Evolutionary conservation across 37 sponge, comb jelly and placozoan species (phyloP).

Genomic region (Halichondria panicea): DNA sequence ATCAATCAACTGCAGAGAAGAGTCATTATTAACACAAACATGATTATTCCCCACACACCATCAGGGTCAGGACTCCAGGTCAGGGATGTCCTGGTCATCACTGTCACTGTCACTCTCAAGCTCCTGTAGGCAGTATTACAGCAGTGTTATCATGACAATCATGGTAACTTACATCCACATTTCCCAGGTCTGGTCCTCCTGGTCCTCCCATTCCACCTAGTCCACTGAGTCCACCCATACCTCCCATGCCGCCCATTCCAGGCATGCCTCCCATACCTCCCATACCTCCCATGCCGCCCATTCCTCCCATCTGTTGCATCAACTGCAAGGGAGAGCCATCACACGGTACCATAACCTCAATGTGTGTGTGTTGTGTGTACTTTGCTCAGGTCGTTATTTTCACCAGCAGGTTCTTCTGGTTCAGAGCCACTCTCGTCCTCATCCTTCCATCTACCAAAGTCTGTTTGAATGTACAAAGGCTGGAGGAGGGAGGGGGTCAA

Average conservation of each 20-base stretch:
- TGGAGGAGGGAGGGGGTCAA: background rate
- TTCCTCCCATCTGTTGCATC: conserved; percentile 78
- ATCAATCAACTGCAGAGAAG: too few relatives aligned
- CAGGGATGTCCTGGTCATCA: too few relatives aligned
- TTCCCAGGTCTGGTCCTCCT: too few relatives aligned
- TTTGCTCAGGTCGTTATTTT: too few relatives aligned
- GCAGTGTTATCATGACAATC: too few relatives aligned
- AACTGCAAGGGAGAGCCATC: conserved; percentile 20
- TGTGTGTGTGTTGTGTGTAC: background rate
- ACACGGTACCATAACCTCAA: background rate
- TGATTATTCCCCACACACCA: too few relatives aligned
- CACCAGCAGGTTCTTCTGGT: conserved; percentile 39
- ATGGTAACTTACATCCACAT: too few relatives aligned
- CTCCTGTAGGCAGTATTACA: too few relatives aligned
- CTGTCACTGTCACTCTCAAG: too few relatives aligned
- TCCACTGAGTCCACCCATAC: background rate
- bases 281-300: conserved; percentile 20
- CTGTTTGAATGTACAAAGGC: conserved; percentile 63
- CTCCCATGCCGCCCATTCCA: conserved; percentile 1
- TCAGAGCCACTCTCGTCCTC: conserved; percentile 85
- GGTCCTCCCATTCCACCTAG: background rate
- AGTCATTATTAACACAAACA: too few relatives aligned
- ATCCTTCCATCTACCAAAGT: conserved; percentile 90
- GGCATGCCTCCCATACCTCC: conserved; percentile 13
- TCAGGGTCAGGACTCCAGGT: too few relatives aligned